Base-by-base conservation (phyloP, 92 coral and sea anemone genomes). In the Actinernus sp. region DNA sequence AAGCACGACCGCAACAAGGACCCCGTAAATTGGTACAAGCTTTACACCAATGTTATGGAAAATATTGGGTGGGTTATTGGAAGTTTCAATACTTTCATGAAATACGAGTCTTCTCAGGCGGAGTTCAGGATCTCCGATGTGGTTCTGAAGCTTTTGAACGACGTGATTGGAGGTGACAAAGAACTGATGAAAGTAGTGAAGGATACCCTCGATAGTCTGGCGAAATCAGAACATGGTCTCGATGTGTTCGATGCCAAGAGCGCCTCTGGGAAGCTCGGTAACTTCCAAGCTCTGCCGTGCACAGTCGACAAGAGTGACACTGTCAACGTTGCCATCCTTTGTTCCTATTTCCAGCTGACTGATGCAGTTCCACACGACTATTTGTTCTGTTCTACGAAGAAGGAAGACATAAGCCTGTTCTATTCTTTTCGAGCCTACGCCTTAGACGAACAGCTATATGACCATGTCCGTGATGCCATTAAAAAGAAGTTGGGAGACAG, bases 221-320 rank as follows among this genome's bases (percentile, higher is more conserved):
- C n/a, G n/a, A n/a, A n/a, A 31, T 21, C 33, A 25, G 10, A 21
- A 5, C 29, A 61, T 27, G 48, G 50, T 4, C 58, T 40, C n/a
- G 40, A 36, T 24, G 20, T 61, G 53, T 61, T 61, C 32, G 27
- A 19, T 36, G 1, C 27, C 53, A 41, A 61, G 23, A 38, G 68
- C 57, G 25, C 3, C 33, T 19, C 26, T 8, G 27, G 5, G 33
- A 16, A 36, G 26, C 8, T 3, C 24, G 47, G 21, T 27, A 61
- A 37, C 25, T 61, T 61, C 28, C 68, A 61, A 61, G 23, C 40
- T 24, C 6, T 61, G 46, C 51, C 55, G 49, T 61, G 68, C 31
- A 61, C 51, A 13, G 53, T 18, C 11, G 68, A 61, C 57, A 61
- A 61, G 53, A 37, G 59, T 17, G 68, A 53, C 31, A 51, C 36